phyloP scores from a whole-genome alignment of 2,888 invertebrate genomes.

The Drosophila rellima region DNA sequence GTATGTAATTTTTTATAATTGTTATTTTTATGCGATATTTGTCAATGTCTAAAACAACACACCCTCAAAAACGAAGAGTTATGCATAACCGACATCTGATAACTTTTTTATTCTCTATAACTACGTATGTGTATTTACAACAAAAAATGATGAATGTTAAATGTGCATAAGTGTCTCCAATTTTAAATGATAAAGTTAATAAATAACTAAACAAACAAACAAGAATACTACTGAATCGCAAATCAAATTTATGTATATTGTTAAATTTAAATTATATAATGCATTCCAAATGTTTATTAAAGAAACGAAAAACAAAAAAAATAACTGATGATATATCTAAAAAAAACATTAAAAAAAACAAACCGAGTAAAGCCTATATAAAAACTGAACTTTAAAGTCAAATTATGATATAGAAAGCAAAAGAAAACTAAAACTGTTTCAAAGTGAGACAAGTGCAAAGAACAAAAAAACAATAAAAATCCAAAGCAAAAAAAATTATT shows the following conservation, averaged over 20 bases:
- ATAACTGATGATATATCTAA: constrained; percentile 38
- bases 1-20: constrained; percentile 74
- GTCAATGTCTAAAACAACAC: constrained; percentile 54
- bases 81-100: constrained; percentile 55
- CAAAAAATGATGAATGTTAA: constrained; percentile 64
- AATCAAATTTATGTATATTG: constrained; percentile 61
- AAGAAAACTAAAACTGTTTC: constrained; percentile 46
- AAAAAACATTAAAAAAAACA: constrained; percentile 10
- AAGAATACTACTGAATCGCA: constrained; percentile 52
- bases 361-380: constrained; percentile 65
- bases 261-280: constrained; percentile 70
- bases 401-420: constrained; percentile 49
- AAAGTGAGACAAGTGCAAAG: constrained; percentile 42
- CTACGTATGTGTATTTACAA: constrained; percentile 65
- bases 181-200: constrained; percentile 61
- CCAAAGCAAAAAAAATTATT: constrained; percentile 23
- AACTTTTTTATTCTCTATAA: constrained; percentile 73
- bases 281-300: constrained; percentile 78
- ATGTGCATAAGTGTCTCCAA: constrained; percentile 76
- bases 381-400: constrained; percentile 71
- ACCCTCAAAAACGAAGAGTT: constrained; percentile 31
- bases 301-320: constrained; percentile 42
- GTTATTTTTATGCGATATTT: constrained; percentile 79
- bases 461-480: constrained; percentile 39
- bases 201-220: constrained; percentile 37